A percentile compares a stretch with the other conserved stretches of the same genome.
Conservation (phyloP, 2,888 invertebrate species). For the Drosophila pegasa region DNA sequence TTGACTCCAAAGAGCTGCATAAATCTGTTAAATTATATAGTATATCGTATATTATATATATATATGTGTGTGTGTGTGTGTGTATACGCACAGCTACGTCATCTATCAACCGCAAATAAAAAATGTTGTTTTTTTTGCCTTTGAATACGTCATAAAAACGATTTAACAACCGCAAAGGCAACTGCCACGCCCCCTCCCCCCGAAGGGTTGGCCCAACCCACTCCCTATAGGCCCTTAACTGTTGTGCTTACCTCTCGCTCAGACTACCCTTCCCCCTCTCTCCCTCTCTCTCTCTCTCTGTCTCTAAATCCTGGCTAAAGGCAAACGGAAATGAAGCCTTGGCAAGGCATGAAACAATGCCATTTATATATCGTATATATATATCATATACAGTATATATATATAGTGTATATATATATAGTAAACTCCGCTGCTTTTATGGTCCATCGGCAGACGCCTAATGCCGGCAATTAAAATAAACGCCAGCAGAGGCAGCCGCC, state of each 20-base stretch:
- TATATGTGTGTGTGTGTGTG: no score
- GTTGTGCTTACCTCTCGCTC: not conserved
- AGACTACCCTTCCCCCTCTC: not conserved
- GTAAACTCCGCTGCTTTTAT: constrained; percentile 55
- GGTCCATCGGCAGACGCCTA: constrained; percentile 73
- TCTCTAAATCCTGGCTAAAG: constrained; percentile 6
- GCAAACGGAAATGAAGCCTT: constrained; percentile 67
- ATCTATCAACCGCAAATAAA: constrained; percentile 42
- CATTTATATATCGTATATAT: not conserved
- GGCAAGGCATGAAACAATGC: constrained; percentile 56
- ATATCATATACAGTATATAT: not conserved
- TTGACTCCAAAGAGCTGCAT: constrained; percentile 41
- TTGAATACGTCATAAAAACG: constrained; percentile 73
- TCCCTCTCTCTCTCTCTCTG: constrained; percentile 1
- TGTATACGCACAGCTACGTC: no score
- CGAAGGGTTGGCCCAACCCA: no score
- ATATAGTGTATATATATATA: not conserved
- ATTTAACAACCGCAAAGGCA: constrained; percentile 75
- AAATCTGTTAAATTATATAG: constrained; percentile 66
- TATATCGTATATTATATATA: no score
- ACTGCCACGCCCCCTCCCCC: constrained; percentile 29
- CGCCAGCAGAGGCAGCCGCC: constrained; percentile 52
- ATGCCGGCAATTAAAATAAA: constrained; percentile 79
- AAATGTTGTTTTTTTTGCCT: constrained; percentile 25
- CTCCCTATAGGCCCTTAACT: no score